A percentile compares a stretch with the other conserved stretches of the same genome.
Evolutionary conservation across 2,888 invertebrate species (phyloP).

Genomic region (Aphrophora alni): DNA sequence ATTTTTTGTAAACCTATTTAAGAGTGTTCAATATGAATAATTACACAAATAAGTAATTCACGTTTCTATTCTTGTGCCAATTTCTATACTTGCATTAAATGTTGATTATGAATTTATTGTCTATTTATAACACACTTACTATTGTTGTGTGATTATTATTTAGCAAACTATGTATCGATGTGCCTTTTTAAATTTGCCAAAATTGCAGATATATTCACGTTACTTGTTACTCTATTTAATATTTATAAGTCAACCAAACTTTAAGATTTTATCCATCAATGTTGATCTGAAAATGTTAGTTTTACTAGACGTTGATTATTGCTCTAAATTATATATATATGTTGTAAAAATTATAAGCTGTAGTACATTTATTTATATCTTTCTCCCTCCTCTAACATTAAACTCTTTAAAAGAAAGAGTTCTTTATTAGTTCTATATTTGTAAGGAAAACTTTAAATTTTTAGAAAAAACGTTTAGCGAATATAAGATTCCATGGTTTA

Average conservation of each 20-base stretch:
- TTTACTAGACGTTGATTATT: not conserved
- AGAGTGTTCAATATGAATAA: no score
- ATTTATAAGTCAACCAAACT: no score
- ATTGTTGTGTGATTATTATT: not conserved
- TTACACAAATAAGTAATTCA: no score
- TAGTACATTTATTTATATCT: no score
- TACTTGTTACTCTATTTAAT: no score
- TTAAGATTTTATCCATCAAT: not conserved
- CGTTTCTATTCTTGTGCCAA: not conserved
- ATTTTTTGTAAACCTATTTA: no score
- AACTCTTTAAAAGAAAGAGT: no score
- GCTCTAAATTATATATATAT: not conserved
- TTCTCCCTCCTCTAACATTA: no score
- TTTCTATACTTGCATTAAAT: not conserved
- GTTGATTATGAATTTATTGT: not conserved
- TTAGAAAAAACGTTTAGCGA: no score
- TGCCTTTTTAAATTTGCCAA: constrained; percentile 5
- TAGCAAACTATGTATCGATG: not conserved
- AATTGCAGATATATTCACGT: not conserved
- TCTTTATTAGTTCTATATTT: no score
- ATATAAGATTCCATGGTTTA: no score
- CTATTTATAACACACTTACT: not conserved
- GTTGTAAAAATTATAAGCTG: not conserved
- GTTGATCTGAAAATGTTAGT: not conserved
- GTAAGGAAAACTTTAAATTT: no score